Evolutionary conservation across 1,140 invertebrate species (phyloP).

Genomic region (Penaeus indicus): DNA sequence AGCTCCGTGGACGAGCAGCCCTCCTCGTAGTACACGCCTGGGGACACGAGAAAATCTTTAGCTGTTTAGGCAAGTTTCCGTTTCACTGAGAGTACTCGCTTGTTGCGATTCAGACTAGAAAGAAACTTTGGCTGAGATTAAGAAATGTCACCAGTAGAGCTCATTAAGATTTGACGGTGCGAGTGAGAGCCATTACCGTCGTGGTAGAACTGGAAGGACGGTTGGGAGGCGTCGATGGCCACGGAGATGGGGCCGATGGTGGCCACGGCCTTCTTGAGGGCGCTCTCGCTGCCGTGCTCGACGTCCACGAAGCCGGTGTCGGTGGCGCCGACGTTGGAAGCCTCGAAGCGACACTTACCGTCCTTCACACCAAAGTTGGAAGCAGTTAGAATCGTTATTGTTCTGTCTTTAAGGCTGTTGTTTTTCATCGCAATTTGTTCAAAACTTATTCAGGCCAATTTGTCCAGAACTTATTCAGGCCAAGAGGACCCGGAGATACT

Average conservation of each 20-base stretch:
- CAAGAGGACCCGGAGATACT: constrained; percentile 67
- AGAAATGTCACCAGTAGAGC: too few species aligned
- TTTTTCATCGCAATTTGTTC: too few species aligned
- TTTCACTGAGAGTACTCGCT: too few species aligned
- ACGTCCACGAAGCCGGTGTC: constrained; percentile 88
- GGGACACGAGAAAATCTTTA: constrained; percentile 13
- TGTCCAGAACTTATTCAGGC: too few species aligned
- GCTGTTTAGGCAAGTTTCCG: too few species aligned
- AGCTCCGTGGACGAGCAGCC: constrained; percentile 79
- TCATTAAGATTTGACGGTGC: too few species aligned
- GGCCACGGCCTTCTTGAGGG: constrained; percentile 83
- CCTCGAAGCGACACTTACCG: constrained; percentile 78
- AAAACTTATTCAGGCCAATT: too few species aligned
- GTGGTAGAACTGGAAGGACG: constrained; percentile 83
- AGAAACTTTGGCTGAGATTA: too few species aligned
- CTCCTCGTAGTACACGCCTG: constrained; percentile 79
- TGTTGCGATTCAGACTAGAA: too few species aligned
- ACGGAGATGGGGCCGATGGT: constrained; percentile 86
- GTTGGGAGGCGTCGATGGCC: constrained; percentile 76
- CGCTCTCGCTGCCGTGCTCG: constrained; percentile 77
- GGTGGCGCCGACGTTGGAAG: constrained; percentile 80
- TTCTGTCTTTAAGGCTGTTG: constrained; percentile 66
- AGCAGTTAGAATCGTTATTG: background rate
- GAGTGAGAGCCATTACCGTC: constrained; percentile 71
- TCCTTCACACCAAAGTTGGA: constrained; percentile 67